Percentiles rank a stretch among this genome's conserved stretches.
These are phyloP conservation scores for Philotrypesis tridentata DNA, from an alignment of 1,140 invertebrate species.

Conservation along the genomic window DNA sequence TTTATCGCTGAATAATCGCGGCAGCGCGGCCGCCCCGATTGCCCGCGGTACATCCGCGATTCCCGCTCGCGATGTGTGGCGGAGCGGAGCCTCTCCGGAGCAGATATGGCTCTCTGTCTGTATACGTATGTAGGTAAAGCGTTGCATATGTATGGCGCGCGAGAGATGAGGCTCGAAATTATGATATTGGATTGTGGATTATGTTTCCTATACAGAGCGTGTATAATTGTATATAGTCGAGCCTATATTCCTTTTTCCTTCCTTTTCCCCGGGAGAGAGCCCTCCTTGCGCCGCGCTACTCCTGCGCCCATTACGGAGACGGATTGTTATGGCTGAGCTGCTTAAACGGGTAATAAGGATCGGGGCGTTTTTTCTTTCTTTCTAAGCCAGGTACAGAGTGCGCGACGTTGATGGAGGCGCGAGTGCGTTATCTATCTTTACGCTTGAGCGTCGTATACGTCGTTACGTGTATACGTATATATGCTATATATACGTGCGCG, in stretches of 20 bases:
- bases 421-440: constrained; percentile 1
- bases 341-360: constrained; percentile 20
- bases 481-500: too few relatives aligned
- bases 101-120: too few relatives aligned
- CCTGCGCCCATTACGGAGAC: constrained; percentile 10
- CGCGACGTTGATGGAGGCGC: constrained; percentile 5
- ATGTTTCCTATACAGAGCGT: not conserved
- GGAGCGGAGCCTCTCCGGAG: too few relatives aligned
- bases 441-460: not conserved
- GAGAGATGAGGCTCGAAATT: not conserved
- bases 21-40: not conserved
- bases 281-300: not conserved
- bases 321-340: not conserved
- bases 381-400: not conserved
- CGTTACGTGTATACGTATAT: too few relatives aligned
- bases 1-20: constrained; percentile 9
- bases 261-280: not conserved
- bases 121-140: too few relatives aligned
- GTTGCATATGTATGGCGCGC: not conserved
- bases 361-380: not conserved
- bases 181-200: constrained; percentile 20
- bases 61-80: not conserved
- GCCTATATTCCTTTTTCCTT: not conserved
- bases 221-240: not conserved
- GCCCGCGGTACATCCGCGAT: not conserved